These are phyloP conservation scores for Burhinus bistriatus DNA, from an alignment of 2,113 vertebrate genomes.

Conservation along the genomic window DNA sequence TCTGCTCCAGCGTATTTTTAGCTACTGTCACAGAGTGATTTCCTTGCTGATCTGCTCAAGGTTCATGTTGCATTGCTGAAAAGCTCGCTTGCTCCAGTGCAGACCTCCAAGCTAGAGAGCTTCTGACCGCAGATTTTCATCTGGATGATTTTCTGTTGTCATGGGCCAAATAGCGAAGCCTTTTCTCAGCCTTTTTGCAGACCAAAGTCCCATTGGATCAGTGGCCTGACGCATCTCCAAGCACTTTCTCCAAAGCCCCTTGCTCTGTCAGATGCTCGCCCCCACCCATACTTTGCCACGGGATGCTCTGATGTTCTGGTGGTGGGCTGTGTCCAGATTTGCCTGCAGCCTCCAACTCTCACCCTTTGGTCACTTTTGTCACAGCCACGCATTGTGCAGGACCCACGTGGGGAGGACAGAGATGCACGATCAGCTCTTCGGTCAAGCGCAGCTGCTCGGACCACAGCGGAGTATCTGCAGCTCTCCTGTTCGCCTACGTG, in stretches of 20 bases:
- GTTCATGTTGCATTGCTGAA: not conserved
- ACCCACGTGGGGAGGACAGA: not conserved
- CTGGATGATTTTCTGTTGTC: not conserved
- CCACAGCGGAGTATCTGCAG: fast-evolving
- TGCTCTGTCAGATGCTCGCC: not conserved
- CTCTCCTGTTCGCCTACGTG: not conserved
- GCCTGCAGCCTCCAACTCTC: not conserved
- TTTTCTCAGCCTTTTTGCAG: not conserved
- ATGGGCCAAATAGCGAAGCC: not conserved
- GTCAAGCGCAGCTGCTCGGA: fast-evolving
- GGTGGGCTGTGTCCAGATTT: not conserved
- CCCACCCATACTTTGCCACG: fast-evolving
- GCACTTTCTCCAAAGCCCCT: not conserved
- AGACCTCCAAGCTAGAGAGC: not conserved
- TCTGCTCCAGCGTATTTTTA: not conserved
- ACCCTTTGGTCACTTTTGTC: not conserved
- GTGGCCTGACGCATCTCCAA: not conserved
- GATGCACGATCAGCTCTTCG: fast-evolving
- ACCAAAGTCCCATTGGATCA: not conserved
- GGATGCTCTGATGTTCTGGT: not conserved
- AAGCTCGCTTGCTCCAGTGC: not conserved
- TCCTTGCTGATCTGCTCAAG: not conserved
- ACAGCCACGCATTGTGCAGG: fast-evolving
- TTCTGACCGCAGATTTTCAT: not conserved
- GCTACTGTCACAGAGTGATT: not conserved